These are phyloP conservation scores for Tachysurus vachellii DNA, from an alignment of 2,113 vertebrate genomes.

Conservation along the genomic window DNA sequence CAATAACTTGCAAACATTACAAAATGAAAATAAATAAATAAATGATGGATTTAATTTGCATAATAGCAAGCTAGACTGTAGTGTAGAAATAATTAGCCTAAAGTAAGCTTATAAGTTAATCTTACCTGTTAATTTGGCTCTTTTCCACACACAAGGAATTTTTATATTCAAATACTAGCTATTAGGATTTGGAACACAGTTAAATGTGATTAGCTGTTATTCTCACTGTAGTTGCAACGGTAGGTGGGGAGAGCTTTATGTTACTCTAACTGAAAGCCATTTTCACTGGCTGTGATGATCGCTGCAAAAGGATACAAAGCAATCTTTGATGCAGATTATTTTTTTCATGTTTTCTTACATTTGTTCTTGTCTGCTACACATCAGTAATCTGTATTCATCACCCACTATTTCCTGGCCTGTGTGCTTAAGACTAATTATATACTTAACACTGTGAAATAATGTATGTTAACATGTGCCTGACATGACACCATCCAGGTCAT, in stretches of 20 bases:
- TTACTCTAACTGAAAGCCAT: background rate
- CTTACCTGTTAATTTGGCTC: background rate
- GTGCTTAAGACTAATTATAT: background rate
- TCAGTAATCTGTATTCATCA: background rate
- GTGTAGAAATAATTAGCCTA: background rate
- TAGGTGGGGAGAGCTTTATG: background rate
- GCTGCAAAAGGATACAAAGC: background rate
- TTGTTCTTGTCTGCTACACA: background rate
- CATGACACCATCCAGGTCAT: conserved; percentile 49
- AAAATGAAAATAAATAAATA: background rate
- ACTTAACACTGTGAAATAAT: background rate
- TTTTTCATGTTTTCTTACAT: background rate
- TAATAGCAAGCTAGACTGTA: background rate
- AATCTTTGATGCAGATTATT: background rate
- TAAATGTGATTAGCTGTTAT: background rate
- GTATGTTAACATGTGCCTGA: conserved; percentile 13
- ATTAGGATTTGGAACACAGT: background rate
- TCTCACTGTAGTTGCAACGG: background rate
- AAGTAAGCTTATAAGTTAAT: background rate
- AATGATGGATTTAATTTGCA: background rate
- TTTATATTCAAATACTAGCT: background rate
- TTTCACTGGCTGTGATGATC: background rate
- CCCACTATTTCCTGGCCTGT: background rate
- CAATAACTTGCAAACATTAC: background rate
- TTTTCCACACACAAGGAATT: background rate